Evolutionary conservation across 2,797 vertebrate genomes (phyloP).

Genomic region (Enteromius anoplus): DNA sequence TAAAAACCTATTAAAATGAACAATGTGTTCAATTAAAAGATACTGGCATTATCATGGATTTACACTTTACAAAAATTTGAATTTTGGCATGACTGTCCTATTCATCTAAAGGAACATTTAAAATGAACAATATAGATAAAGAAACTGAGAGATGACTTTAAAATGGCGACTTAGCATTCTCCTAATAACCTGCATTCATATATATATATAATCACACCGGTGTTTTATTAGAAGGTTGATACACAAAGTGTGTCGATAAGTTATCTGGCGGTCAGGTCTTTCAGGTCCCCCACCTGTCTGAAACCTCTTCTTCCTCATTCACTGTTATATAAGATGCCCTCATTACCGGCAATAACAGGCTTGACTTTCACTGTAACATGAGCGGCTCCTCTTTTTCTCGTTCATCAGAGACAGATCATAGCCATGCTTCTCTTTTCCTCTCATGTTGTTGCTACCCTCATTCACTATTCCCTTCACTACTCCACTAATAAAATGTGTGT

Average conservation of each 20-base stretch:
- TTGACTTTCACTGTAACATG: slow-evolving; percentile 74
- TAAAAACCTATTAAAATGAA: not conserved
- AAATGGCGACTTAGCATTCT: not conserved
- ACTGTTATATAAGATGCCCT: slow-evolving; percentile 63
- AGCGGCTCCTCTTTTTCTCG: slow-evolving; percentile 56
- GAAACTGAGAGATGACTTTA: not conserved
- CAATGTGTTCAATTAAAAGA: not conserved
- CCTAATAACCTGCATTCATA: no score
- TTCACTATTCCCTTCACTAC: not conserved
- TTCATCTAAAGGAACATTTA: not conserved
- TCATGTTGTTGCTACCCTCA: slow-evolving; percentile 6
- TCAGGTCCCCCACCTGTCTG: slow-evolving; percentile 57
- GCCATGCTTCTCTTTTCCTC: slow-evolving; percentile 14
- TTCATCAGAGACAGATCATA: slow-evolving; percentile 47
- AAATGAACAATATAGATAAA: not conserved
- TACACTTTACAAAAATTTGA: not conserved
- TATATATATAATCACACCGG: not conserved
- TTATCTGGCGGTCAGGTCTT: slow-evolving; percentile 23
- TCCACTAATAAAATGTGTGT: not conserved
- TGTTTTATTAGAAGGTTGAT: slow-evolving; percentile 1
- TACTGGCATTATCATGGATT: not conserved
- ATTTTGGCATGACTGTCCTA: not conserved
- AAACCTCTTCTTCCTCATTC: slow-evolving; percentile 49
- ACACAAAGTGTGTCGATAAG: slow-evolving; percentile 15
- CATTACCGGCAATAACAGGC: slow-evolving; percentile 62